A percentile compares a stretch with the other conserved stretches of the same genome.
Evolutionary conservation across 2,113 vertebrate species (phyloP).

Genomic region (Callaeas wilsoni): DNA sequence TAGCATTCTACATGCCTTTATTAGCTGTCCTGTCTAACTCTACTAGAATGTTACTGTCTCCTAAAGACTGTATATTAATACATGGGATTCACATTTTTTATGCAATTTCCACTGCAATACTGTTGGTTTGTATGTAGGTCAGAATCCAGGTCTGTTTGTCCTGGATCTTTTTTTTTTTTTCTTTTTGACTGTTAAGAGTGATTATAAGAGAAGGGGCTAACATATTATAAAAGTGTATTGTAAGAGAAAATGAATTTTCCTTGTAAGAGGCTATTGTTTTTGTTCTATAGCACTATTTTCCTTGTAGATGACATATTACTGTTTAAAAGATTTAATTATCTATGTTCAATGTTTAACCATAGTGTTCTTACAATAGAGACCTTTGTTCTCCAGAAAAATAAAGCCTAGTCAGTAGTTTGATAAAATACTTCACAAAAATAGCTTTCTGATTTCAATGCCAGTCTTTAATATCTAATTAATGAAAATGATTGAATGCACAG

Average conservation of each 20-base stretch:
- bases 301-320: not conserved
- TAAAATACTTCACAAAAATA: not conserved
- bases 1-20: not conserved
- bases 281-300: not conserved
- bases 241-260: not conserved
- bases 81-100: not conserved
- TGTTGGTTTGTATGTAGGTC: not conserved
- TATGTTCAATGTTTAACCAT: not conserved
- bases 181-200: not conserved
- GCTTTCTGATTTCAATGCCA: not conserved
- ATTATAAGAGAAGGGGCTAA: not conserved
- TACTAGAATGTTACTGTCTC: not conserved
- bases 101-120: not conserved
- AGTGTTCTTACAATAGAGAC: not conserved
- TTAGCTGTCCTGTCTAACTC: not conserved
- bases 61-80: not conserved
- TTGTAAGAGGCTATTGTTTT: not conserved
- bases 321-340: constrained; percentile 1
- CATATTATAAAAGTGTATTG: not conserved
- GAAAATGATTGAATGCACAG: not conserved
- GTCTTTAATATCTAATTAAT: constrained; percentile 13
- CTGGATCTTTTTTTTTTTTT: not conserved
- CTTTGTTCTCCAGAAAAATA: not conserved
- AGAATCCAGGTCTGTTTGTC: not conserved
- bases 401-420: not conserved